phyloP scores from a whole-genome alignment of 2,888 invertebrate species.

The Polylopha cassiicola region DNA sequence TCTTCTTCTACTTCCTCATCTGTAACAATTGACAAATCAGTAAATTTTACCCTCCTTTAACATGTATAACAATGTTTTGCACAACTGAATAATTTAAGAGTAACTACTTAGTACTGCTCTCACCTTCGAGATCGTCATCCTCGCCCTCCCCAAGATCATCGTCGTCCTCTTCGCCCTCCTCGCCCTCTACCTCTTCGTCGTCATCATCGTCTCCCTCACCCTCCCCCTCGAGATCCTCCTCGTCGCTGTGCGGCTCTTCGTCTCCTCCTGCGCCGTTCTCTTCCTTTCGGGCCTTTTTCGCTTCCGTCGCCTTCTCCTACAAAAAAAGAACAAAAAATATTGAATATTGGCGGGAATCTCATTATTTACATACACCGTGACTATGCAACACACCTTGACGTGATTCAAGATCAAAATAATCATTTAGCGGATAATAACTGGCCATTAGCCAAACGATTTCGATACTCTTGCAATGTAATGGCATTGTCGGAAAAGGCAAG shows the following conservation, averaged over 20 bases:
- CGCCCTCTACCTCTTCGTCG: constrained; percentile 80
- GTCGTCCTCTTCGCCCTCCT: constrained; percentile 79
- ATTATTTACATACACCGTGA: constrained; percentile 35
- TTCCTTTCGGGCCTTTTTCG: constrained; percentile 88
- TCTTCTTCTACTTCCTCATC: constrained; percentile 75
- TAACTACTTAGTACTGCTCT: constrained; percentile 21
- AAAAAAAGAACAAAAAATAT: constrained; percentile 28
- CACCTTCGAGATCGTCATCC: constrained; percentile 82
- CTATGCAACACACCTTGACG: constrained; percentile 30
- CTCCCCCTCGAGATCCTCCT: constrained; percentile 81
- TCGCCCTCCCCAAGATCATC: constrained; percentile 79
- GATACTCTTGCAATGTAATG: constrained; percentile 33
- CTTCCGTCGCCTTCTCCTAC: constrained; percentile 84
- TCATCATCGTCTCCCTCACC: constrained; percentile 79
- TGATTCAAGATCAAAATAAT: constrained; percentile 42
- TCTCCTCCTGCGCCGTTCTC: constrained; percentile 84
- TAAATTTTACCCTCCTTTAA: constrained; percentile 12
- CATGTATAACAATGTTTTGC: not conserved
- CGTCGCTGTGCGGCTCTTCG: constrained; percentile 79
- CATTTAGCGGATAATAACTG: constrained; percentile 42
- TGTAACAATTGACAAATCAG: constrained; percentile 59
- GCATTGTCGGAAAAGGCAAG: constrained; percentile 42
- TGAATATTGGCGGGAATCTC: constrained; percentile 10
- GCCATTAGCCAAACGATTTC: constrained; percentile 51
- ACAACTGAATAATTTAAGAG: not conserved